phyloP scores from a whole-genome alignment of 2,797 vertebrate species.

The Malurus leucopterus region DNA sequence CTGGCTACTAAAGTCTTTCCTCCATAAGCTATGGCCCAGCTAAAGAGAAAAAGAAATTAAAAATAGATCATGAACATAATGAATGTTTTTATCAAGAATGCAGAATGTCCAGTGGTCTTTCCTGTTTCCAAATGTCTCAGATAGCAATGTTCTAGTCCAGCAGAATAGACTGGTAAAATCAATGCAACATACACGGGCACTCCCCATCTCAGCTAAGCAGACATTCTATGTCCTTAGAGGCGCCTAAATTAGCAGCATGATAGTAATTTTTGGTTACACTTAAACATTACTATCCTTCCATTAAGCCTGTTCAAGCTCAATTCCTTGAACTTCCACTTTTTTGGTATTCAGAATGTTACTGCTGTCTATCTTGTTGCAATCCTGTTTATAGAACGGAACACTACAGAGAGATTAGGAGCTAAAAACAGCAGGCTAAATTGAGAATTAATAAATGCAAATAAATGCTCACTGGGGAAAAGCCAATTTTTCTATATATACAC shows the following conservation, averaged over 20 bases:
- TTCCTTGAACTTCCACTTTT: background rate
- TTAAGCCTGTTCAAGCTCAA: background rate
- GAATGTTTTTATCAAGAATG: background rate
- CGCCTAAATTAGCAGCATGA: background rate
- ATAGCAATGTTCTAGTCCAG: background rate
- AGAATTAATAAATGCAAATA: conserved; percentile 57
- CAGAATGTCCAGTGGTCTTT: background rate
- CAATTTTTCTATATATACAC: conserved; percentile 13
- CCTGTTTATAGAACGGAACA: background rate
- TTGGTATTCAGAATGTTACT: background rate
- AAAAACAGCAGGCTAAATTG: conserved; percentile 30
- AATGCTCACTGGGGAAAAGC: conserved; percentile 19
- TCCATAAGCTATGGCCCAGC: background rate
- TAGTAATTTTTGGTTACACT: background rate
- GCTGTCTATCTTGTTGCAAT: background rate
- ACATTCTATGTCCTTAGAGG: background rate
- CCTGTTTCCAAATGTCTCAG: background rate
- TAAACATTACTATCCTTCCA: background rate
- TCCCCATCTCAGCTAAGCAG: background rate
- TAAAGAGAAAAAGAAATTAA: background rate
- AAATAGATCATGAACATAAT: background rate
- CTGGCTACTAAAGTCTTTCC: background rate
- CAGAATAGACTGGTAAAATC: background rate
- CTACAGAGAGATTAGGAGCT: background rate
- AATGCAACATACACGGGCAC: background rate